Evolutionary conservation across 2,888 invertebrate species (phyloP).

Genomic region (Apamea sordens): DNA sequence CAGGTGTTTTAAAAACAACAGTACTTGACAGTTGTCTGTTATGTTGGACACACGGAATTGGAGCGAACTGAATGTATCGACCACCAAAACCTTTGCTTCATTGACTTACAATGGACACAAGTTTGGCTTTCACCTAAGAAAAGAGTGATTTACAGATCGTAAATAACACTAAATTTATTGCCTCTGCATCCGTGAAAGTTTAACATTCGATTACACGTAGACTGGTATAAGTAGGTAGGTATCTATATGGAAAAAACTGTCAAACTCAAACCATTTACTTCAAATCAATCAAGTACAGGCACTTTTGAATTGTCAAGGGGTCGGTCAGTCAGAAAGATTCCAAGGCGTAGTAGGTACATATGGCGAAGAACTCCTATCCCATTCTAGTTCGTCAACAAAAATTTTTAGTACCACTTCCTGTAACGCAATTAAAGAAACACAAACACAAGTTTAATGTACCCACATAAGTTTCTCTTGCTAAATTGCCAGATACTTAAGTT

Average conservation of each 20-base stretch:
- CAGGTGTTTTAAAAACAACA: not conserved
- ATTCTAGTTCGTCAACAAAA: not conserved
- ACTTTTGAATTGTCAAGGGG: not conserved
- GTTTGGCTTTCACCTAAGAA: slow-evolving; percentile 19
- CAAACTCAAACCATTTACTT: not conserved
- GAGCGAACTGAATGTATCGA: slow-evolving; percentile 6
- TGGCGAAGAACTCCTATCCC: not conserved
- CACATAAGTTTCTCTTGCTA: slow-evolving; percentile 43
- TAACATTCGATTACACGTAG: not conserved
- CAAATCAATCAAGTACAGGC: not conserved
- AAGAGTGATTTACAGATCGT: slow-evolving; percentile 34
- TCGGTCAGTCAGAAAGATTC: not conserved
- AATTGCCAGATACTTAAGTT: slow-evolving; percentile 55
- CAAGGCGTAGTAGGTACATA: not conserved
- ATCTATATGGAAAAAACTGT: not conserved
- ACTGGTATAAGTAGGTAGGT: not conserved
- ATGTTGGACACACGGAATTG: not conserved
- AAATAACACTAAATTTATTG: slow-evolving; percentile 24
- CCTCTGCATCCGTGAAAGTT: not conserved
- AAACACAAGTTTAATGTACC: slow-evolving; percentile 37
- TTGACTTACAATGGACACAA: slow-evolving; percentile 47
- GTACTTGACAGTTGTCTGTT: not conserved
- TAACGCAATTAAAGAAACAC: slow-evolving; percentile 18
- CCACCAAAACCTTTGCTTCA: slow-evolving; percentile 27
- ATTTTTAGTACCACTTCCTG: slow-evolving; percentile 8